Conservation (phyloP, 2,888 invertebrate genomes). For the Rotaria sp. region DNA sequence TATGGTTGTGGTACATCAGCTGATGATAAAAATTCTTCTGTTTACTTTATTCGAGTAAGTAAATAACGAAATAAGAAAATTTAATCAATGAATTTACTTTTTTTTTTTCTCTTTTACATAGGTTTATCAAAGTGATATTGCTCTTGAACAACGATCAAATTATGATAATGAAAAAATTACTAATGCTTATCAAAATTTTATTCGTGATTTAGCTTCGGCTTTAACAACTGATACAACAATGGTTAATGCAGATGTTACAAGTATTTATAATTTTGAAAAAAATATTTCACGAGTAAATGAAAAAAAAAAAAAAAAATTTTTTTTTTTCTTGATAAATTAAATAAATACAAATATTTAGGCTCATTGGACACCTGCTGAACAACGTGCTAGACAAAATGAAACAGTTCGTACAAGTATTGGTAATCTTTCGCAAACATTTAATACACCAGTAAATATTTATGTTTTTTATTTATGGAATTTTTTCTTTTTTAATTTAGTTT, state of each 20-base stretch:
- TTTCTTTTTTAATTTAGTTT: neutral
- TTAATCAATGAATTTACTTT: neutral
- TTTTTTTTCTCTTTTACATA: neutral
- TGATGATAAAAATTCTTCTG: constrained; percentile 77
- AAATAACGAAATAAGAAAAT: too few species aligned
- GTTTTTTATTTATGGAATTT: neutral
- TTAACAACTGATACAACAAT: neutral
- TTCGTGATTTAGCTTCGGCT: constrained; percentile 15
- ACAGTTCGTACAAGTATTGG: constrained; percentile 24
- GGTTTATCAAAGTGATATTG: constrained; percentile 30
- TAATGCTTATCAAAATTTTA: constrained; percentile 31
- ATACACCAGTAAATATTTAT: neutral
- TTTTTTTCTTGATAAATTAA: neutral
- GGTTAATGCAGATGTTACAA: neutral
- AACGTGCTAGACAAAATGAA: constrained; percentile 36
- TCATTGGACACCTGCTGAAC: neutral
- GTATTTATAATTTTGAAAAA: constrained; percentile 32
- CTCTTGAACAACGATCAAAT: constrained; percentile 27
- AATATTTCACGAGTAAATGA: neutral
- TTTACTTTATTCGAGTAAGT: constrained; percentile 31
- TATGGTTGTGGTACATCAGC: constrained; percentile 48
- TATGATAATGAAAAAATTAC: neutral
- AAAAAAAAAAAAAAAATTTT: too few species aligned
- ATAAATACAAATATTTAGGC: neutral
- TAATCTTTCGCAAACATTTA: neutral